Conservation (phyloP, 2,888 invertebrate genomes). For the Nebria salina region DNA sequence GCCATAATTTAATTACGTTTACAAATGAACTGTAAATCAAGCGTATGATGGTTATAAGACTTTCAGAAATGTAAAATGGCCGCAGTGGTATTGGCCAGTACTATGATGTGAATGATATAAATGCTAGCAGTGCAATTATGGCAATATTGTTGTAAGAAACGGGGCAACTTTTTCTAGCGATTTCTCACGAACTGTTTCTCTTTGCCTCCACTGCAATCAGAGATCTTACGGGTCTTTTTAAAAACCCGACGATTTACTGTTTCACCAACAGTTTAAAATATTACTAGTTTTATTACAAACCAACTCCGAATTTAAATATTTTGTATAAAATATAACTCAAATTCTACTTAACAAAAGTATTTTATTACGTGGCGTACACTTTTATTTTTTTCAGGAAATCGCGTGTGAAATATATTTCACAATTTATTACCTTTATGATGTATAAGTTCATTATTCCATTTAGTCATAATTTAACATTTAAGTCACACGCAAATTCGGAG, state of each 20-base stretch:
- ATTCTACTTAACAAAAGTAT: too few relatives aligned
- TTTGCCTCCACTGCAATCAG: background rate
- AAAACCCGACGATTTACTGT: background rate
- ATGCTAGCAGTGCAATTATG: slow-evolving; percentile 33
- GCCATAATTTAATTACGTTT: slow-evolving; percentile 10
- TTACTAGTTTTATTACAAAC: background rate
- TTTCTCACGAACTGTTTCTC: slow-evolving; percentile 30
- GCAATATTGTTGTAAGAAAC: slow-evolving; percentile 25
- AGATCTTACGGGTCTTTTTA: background rate
- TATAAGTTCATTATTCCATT: background rate
- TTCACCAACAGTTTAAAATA: background rate
- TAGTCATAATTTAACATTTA: background rate
- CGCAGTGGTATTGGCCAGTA: background rate
- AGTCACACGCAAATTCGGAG: background rate
- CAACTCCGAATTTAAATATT: too few relatives aligned
- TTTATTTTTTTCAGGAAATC: background rate
- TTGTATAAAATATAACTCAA: too few relatives aligned
- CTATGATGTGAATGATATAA: slow-evolving; percentile 29
- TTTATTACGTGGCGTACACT: too few relatives aligned
- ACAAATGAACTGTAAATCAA: slow-evolving; percentile 8
- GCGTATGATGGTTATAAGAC: background rate
- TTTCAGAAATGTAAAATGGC: slow-evolving; percentile 16
- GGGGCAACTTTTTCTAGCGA: slow-evolving; percentile 30
- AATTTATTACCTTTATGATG: background rate
- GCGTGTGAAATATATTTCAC: background rate